Percentiles rank a stretch among this genome's conserved stretches.
Evolutionary conservation across 2,113 vertebrate species (phyloP).

Genomic region (Bos taurus): DNA sequence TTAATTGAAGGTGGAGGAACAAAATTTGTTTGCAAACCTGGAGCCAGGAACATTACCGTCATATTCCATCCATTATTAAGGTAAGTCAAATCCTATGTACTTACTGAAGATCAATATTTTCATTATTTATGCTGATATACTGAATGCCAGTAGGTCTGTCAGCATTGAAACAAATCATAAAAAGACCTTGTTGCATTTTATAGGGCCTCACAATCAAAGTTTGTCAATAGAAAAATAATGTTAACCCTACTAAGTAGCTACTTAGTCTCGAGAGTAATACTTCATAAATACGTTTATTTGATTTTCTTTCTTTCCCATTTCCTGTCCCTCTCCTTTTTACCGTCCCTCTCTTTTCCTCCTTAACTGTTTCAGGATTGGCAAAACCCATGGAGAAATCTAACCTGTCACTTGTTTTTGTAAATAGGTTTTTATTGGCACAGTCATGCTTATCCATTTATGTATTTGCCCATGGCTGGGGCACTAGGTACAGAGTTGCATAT

Average conservation of each 20-base stretch:
- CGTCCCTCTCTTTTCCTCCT: background rate
- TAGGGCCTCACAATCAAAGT: background rate
- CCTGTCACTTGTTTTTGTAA: background rate
- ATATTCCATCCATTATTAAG: conserved; percentile 98
- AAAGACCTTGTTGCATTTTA: background rate
- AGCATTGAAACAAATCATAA: background rate
- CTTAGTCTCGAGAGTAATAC: background rate
- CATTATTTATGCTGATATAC: conserved; percentile 43
- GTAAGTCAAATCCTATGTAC: conserved; percentile 75
- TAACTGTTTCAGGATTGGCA: background rate
- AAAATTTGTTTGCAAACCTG: conserved; percentile 98
- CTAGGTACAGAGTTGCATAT: background rate
- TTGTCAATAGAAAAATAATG: background rate
- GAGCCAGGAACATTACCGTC: conserved; percentile 96
- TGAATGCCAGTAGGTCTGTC: background rate
- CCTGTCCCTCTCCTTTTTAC: background rate
- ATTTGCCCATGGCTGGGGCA: background rate
- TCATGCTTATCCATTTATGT: background rate
- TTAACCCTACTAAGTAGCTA: background rate
- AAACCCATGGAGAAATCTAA: background rate
- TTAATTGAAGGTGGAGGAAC: conserved; percentile 97
- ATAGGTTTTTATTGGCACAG: background rate
- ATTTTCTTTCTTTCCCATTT: background rate
- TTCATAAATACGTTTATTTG: background rate
- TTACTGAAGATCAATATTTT: conserved; percentile 21